Evolutionary conservation across 2,797 vertebrate genomes (phyloP).

Genomic region (Rhynchotus rufescens): DNA sequence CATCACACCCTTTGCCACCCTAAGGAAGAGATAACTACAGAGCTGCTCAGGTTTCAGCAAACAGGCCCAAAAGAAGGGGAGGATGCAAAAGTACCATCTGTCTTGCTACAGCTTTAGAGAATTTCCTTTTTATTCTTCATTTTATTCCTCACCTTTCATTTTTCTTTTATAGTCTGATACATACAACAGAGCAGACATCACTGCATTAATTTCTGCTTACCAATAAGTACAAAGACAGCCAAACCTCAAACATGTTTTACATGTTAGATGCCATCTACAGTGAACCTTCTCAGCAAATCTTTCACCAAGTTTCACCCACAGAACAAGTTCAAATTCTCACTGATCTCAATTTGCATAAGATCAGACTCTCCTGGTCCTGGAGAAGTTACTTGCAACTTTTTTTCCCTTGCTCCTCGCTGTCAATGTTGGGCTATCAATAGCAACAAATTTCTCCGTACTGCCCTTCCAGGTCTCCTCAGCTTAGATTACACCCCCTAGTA

Average conservation of each 20-base stretch:
- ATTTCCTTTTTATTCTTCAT: not conserved
- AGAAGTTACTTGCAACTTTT: not conserved
- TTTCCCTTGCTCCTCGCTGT: not conserved
- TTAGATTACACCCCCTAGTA: fast-evolving
- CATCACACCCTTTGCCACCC: not conserved
- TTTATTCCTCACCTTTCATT: not conserved
- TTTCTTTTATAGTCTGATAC: not conserved
- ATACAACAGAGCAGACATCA: not conserved
- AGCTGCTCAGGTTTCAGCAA: not conserved
- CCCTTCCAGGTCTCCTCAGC: not conserved
- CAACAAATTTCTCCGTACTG: not conserved
- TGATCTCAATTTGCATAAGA: not conserved
- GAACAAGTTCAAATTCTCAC: not conserved
- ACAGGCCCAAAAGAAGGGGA: not conserved
- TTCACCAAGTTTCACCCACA: not conserved
- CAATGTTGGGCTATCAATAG: not conserved
- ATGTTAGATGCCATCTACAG: not conserved
- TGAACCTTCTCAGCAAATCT: not conserved
- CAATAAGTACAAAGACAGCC: not conserved
- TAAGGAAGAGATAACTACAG: not conserved
- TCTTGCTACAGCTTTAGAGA: not conserved
- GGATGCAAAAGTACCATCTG: fast-evolving
- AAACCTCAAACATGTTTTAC: not conserved
- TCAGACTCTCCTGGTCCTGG: not conserved
- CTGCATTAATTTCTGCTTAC: not conserved